A percentile compares a stretch with the other conserved stretches of the same genome.
Conservation (phyloP, 2,797 vertebrate genomes). For the Eupleurogrammus muticus region DNA sequence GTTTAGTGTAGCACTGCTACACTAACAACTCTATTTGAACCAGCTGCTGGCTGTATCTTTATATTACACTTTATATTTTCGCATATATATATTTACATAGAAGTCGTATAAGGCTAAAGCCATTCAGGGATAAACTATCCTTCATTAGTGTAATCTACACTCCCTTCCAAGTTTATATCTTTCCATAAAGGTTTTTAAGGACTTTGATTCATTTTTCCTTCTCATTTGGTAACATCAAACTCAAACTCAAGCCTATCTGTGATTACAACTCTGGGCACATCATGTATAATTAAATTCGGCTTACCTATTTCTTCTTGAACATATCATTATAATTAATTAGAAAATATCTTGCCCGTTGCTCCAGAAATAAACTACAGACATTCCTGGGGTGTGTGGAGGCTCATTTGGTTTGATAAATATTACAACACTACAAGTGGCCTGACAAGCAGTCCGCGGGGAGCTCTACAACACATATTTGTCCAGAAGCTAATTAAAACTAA, state of each 20-base stretch:
- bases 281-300: slow-evolving; percentile 46
- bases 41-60: background rate
- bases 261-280: slow-evolving; percentile 47
- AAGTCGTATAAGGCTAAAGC: background rate
- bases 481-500: slow-evolving; percentile 37
- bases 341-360: slow-evolving; percentile 36
- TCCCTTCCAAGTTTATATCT: slow-evolving; percentile 17
- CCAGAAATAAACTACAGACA: slow-evolving; percentile 35
- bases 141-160: slow-evolving; percentile 37
- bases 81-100: background rate
- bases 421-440: slow-evolving; percentile 27
- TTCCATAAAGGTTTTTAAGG: slow-evolving; percentile 1
- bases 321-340: slow-evolving; percentile 67
- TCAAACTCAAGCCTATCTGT: slow-evolving; percentile 30
- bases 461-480: slow-evolving; percentile 1
- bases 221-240: slow-evolving; percentile 47
- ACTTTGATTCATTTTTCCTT: slow-evolving; percentile 28
- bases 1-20: background rate
- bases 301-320: slow-evolving; percentile 24
- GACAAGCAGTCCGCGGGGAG: slow-evolving; percentile 32
- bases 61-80: background rate
- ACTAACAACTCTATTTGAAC: background rate
- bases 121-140: slow-evolving; percentile 20
- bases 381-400: slow-evolving; percentile 23
- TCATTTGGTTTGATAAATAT: slow-evolving; percentile 53